Conservation (phyloP, 2,888 invertebrate species). For the Norana najaformis region DNA sequence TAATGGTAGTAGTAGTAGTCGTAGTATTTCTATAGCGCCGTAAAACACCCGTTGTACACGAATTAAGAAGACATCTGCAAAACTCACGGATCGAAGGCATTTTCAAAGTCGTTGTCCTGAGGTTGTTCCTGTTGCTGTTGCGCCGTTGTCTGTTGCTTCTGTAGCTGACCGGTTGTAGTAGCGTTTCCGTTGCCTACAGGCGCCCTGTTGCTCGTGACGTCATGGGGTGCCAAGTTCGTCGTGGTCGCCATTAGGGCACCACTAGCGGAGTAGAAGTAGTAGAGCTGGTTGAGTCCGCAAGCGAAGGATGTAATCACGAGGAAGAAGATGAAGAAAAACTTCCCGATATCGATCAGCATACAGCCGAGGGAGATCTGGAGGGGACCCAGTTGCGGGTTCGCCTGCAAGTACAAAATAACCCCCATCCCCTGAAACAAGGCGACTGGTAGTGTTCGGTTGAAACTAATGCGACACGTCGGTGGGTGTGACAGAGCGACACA, state of each 20-base stretch:
- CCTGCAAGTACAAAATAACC: slow-evolving; percentile 43
- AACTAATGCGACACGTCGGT: neutral
- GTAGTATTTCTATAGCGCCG: too few relatives aligned
- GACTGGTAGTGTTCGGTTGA: too few relatives aligned
- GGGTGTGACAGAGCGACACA: neutral
- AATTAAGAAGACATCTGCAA: neutral
- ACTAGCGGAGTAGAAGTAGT: slow-evolving; percentile 63
- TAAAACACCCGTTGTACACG: too few relatives aligned
- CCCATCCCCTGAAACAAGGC: neutral
- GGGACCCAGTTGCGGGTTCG: slow-evolving; percentile 67
- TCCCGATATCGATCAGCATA: slow-evolving; percentile 68
- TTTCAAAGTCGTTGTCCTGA: slow-evolving; percentile 39
- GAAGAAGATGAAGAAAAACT: slow-evolving; percentile 66
- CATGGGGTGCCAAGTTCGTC: neutral
- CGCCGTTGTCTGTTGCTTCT: neutral
- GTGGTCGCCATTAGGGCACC: slow-evolving; percentile 30
- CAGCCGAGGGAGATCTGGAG: slow-evolving; percentile 67
- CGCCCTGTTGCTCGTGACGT: neutral
- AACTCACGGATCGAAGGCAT: slow-evolving; percentile 47
- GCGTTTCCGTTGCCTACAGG: neutral
- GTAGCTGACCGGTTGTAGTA: slow-evolving; percentile 16
- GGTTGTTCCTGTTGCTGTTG: slow-evolving; percentile 25
- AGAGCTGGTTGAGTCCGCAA: slow-evolving; percentile 75
- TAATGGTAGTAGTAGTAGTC: too few relatives aligned
- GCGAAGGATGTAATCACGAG: slow-evolving; percentile 65